phyloP scores from a whole-genome alignment of 2,888 invertebrate species.

The Corbicula japonica region DNA sequence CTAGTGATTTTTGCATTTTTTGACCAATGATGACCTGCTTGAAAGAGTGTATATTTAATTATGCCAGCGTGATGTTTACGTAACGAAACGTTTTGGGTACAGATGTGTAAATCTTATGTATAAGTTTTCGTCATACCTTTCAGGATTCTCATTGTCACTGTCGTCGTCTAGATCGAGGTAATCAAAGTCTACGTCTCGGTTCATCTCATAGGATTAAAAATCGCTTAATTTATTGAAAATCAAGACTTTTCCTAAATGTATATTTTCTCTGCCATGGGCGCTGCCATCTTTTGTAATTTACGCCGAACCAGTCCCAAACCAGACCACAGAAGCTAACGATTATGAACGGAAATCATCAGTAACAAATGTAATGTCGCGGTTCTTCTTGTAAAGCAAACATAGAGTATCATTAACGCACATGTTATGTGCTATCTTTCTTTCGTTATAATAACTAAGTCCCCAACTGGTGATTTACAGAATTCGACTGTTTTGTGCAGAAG shows the following conservation, averaged over 20 bases:
- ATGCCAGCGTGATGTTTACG: neutral
- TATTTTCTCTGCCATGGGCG: neutral
- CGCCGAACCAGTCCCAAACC: too few relatives aligned
- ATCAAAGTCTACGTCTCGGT: constrained; percentile 66
- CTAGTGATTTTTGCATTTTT: too few relatives aligned
- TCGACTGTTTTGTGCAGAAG: too few relatives aligned
- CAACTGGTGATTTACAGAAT: too few relatives aligned
- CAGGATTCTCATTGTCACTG: constrained; percentile 69
- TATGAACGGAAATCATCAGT: too few relatives aligned
- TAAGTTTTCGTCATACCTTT: constrained; percentile 57
- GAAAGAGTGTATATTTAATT: neutral
- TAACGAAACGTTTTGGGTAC: constrained; percentile 1
- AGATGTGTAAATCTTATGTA: neutral
- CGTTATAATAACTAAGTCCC: too few relatives aligned
- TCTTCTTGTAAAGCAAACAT: too few relatives aligned
- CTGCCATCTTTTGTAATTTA: constrained; percentile 6
- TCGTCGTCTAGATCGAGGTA: constrained; percentile 72
- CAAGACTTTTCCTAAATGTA: neutral
- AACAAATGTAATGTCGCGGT: too few relatives aligned
- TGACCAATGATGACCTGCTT: neutral
- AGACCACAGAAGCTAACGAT: too few relatives aligned
- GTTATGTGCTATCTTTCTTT: too few relatives aligned
- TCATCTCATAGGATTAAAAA: constrained; percentile 1
- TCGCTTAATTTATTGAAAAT: neutral
- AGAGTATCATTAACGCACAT: too few relatives aligned